Percentiles rank a stretch among this genome's conserved stretches.
Evolutionary conservation across 2,888 invertebrate species (phyloP).

Genomic region (Taenaris catops): DNA sequence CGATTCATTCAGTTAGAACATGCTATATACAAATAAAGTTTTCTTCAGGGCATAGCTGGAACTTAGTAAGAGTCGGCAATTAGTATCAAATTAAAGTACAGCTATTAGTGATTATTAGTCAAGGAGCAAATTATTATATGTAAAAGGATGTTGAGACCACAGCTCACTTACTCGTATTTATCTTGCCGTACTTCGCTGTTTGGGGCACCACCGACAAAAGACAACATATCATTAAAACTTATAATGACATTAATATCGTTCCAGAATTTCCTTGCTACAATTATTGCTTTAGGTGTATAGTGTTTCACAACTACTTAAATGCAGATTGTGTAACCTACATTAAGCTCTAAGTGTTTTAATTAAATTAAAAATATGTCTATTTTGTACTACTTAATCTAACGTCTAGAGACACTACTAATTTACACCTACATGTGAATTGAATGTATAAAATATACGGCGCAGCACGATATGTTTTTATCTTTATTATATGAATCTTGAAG

Average conservation of each 20-base stretch:
- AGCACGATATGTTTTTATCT: slow-evolving; percentile 10
- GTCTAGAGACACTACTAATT: slow-evolving; percentile 8
- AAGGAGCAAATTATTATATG: slow-evolving; percentile 64
- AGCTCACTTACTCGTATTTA: slow-evolving; percentile 77
- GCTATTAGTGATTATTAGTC: slow-evolving; percentile 71
- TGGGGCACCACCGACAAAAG: slow-evolving; percentile 79
- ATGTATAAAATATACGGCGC: slow-evolving; percentile 18
- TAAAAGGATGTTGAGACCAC: slow-evolving; percentile 74
- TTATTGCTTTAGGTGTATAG: slow-evolving; percentile 6
- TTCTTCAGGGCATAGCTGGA: slow-evolving; percentile 49
- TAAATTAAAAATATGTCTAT: slow-evolving; percentile 5
- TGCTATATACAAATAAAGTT: slow-evolving; percentile 55
- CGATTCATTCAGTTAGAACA: slow-evolving; percentile 48
- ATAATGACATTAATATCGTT: slow-evolving; percentile 19
- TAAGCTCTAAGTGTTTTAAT: slow-evolving; percentile 12
- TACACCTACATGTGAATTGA: slow-evolving; percentile 19
- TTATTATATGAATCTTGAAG: slow-evolving; percentile 12
- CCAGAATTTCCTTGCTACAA: slow-evolving; percentile 21
- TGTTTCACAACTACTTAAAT: slow-evolving; percentile 11
- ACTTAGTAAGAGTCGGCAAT: slow-evolving; percentile 50
- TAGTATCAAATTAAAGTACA: slow-evolving; percentile 61
- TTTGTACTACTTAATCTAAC: slow-evolving; percentile 7
- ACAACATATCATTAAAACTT: slow-evolving; percentile 64
- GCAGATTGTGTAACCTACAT: slow-evolving; percentile 9
- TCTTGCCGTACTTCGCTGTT: slow-evolving; percentile 75